Conservation (phyloP, 2,888 invertebrate species). For the Blastobasis lacticolella region DNA sequence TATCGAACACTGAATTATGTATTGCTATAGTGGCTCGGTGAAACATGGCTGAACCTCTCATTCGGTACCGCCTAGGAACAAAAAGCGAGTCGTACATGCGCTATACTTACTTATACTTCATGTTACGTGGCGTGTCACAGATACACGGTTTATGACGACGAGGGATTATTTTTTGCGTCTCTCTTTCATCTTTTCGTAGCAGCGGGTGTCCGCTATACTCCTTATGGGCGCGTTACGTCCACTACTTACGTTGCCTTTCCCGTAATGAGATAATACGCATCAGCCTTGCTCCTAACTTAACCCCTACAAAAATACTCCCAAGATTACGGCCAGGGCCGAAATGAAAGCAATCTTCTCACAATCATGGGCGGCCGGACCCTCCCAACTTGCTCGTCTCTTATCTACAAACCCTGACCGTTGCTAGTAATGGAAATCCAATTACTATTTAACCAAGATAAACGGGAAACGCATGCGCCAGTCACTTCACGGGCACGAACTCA, state of each 20-base stretch:
- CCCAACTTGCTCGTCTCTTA: slow-evolving; percentile 41
- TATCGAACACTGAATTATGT: too few relatives aligned
- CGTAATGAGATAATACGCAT: slow-evolving; percentile 42
- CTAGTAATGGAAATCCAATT: slow-evolving; percentile 61
- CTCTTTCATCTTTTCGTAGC: slow-evolving; percentile 8
- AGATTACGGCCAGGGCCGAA: slow-evolving; percentile 37
- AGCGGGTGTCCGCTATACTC: background rate
- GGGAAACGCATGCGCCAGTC: slow-evolving; percentile 13
- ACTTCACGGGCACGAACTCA: background rate
- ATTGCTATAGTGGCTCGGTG: too few relatives aligned
- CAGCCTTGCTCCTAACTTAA: slow-evolving; percentile 19
- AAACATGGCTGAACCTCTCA: too few relatives aligned
- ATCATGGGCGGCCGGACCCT: slow-evolving; percentile 36
- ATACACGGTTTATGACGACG: slow-evolving; percentile 2
- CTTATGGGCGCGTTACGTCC: slow-evolving; percentile 24
- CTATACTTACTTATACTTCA: background rate
- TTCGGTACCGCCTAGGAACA: too few relatives aligned
- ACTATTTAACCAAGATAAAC: slow-evolving; percentile 56
- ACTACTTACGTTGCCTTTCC: slow-evolving; percentile 24
- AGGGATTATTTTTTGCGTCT: slow-evolving; percentile 10
- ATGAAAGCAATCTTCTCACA: slow-evolving; percentile 47
- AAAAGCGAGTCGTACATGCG: too few relatives aligned
- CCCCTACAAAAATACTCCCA: slow-evolving; percentile 34
- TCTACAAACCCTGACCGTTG: slow-evolving; percentile 48
- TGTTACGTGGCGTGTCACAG: background rate